Conservation (phyloP, 2,888 invertebrate genomes). For the Augochlorella aurata region DNA sequence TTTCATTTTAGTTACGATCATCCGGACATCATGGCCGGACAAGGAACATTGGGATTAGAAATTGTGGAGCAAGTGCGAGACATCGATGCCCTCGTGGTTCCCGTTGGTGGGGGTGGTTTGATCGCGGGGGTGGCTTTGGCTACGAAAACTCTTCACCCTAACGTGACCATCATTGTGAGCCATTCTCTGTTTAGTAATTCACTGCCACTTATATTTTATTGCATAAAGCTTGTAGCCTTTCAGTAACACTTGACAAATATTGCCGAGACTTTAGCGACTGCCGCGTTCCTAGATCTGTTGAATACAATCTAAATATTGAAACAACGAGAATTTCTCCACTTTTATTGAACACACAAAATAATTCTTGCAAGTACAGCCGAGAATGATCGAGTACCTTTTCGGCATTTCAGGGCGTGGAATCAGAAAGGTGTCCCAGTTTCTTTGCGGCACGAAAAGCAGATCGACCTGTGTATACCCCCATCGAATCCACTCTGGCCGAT, state of each 20-base stretch:
- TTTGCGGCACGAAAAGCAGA: conserved; percentile 87
- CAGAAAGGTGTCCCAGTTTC: conserved; percentile 95
- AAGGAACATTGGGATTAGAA: conserved; percentile 96
- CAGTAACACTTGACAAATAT: background rate
- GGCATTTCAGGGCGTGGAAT: conserved; percentile 90
- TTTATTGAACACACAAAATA: no score
- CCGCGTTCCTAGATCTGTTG: background rate
- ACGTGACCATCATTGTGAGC: conserved; percentile 92
- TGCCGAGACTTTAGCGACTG: no score
- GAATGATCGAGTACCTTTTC: background rate
- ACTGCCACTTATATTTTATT: background rate
- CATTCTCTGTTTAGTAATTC: background rate
- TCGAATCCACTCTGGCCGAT: conserved; percentile 91
- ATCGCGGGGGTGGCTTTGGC: conserved; percentile 96
- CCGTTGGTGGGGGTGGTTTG: conserved; percentile 96
- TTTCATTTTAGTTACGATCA: conserved; percentile 90
- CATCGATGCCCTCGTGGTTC: conserved; percentile 94
- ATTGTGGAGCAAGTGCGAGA: conserved; percentile 94
- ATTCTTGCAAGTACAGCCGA: background rate
- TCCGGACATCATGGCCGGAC: conserved; percentile 96
- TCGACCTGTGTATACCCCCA: conserved; percentile 86
- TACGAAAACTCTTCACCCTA: conserved; percentile 92
- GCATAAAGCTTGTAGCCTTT: no score
- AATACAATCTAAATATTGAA: background rate
- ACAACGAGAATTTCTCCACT: background rate